These are phyloP conservation scores for Protobothrops flavoviridis DNA, from an alignment of 2,113 vertebrate genomes.

Conservation along the genomic window DNA sequence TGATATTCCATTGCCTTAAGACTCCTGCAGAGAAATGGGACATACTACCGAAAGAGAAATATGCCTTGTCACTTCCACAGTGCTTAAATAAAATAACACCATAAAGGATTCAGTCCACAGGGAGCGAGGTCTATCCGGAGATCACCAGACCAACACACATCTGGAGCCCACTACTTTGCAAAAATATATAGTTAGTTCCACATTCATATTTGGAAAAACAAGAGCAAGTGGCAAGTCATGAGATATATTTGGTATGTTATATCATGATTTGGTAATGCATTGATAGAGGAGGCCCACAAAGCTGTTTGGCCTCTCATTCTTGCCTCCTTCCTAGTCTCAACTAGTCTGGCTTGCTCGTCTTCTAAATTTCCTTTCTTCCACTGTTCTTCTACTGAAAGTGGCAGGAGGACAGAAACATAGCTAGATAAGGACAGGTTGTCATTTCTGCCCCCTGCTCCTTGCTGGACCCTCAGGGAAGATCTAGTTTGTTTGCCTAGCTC, in stretches of 20 bases:
- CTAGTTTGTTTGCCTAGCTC: background rate
- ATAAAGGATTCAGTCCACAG: slow-evolving; percentile 29
- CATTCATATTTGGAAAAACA: background rate
- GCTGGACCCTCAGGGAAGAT: background rate
- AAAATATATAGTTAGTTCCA: background rate
- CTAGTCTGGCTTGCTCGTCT: background rate
- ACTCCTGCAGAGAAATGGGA: slow-evolving; percentile 35
- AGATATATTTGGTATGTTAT: background rate
- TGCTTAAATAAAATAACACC: slow-evolving; percentile 28
- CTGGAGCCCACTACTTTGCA: background rate
- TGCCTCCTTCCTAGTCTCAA: background rate
- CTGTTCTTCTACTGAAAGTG: background rate
- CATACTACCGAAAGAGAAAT: slow-evolving; percentile 8
- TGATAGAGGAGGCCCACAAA: background rate
- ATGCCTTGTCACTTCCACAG: background rate
- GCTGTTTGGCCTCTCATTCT: background rate
- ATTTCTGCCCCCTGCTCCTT: background rate
- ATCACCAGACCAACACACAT: background rate
- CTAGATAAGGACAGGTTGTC: background rate
- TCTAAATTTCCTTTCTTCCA: background rate
- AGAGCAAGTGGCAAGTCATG: background rate
- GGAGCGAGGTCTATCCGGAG: background rate
- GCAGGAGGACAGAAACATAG: background rate
- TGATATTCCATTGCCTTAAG: slow-evolving; percentile 28
- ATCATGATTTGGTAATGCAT: background rate